Conservation (phyloP, 1,140 invertebrate species). For the Aricia agestis region DNA sequence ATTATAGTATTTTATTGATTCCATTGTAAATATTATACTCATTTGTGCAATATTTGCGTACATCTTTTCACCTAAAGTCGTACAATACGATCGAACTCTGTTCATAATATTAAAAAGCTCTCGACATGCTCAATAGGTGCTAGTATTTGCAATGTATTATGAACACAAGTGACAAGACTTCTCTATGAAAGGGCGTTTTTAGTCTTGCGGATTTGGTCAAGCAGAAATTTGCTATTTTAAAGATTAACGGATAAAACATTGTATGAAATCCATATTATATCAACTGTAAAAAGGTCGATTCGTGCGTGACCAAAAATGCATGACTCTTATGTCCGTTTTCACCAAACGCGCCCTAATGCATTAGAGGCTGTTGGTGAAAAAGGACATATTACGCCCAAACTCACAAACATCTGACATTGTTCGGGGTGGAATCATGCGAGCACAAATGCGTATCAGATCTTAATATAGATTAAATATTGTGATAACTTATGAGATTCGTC, state of each 20-base stretch:
- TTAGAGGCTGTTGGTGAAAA: too few relatives aligned
- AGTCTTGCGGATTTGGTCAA: too few relatives aligned
- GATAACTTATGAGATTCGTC: slow-evolving; percentile 71
- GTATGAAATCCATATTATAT: too few relatives aligned
- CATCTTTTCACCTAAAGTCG: not conserved
- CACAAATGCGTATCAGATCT: slow-evolving; percentile 67
- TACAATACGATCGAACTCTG: not conserved
- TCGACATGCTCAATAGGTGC: slow-evolving; percentile 36
- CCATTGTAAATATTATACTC: not conserved
- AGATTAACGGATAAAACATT: too few relatives aligned
- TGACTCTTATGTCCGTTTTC: too few relatives aligned
- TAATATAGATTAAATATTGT: slow-evolving; percentile 69
- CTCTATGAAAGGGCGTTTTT: too few relatives aligned
- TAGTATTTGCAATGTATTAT: slow-evolving; percentile 30
- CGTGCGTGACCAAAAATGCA: too few relatives aligned
- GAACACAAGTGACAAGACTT: slow-evolving; percentile 5
- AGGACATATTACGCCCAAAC: not conserved
- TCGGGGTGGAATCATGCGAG: slow-evolving; percentile 33
- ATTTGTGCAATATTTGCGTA: not conserved
- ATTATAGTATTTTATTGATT: not conserved
- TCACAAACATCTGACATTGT: slow-evolving; percentile 12
- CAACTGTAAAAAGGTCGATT: too few relatives aligned
- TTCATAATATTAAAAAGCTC: slow-evolving; percentile 23
- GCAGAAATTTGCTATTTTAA: too few relatives aligned
- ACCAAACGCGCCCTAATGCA: too few relatives aligned